Percentiles rank a stretch among this genome's conserved stretches.
Conservation (phyloP, 2,888 invertebrate species). For the Ochropleura plecta region DNA sequence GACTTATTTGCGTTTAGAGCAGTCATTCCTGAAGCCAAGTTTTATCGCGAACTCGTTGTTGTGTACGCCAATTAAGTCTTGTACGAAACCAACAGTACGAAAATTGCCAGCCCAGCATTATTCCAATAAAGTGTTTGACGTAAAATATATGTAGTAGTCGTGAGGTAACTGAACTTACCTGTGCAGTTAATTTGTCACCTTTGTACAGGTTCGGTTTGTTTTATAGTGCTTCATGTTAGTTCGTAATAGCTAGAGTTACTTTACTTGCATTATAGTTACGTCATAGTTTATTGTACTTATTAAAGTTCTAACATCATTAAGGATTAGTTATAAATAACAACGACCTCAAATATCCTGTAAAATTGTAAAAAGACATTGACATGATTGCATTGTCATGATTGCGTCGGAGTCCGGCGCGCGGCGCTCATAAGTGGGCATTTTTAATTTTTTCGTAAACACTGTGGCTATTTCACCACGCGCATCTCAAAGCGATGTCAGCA, state of each 20-base stretch:
- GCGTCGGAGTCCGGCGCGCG: too few relatives aligned
- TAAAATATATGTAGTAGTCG: slow-evolving; percentile 1
- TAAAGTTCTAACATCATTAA: background rate
- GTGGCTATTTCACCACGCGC: too few relatives aligned
- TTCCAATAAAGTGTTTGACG: slow-evolving; percentile 4
- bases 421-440: background rate
- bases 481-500: too few relatives aligned
- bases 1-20: slow-evolving; percentile 28
- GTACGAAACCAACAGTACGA: slow-evolving; percentile 3
- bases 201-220: slow-evolving; percentile 9
- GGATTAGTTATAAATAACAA: background rate
- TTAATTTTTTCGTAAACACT: background rate
- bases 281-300: too few relatives aligned
- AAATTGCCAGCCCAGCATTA: slow-evolving; percentile 6
- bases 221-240: background rate
- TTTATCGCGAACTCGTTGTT: slow-evolving; percentile 29
- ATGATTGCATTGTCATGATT: background rate
- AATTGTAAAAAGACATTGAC: background rate
- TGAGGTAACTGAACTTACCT: background rate
- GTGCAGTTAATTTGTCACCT: slow-evolving; percentile 14
- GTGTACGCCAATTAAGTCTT: slow-evolving; percentile 11
- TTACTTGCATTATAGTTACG: background rate
- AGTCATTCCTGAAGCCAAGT: slow-evolving; percentile 27
- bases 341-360: background rate
- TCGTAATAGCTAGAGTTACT: background rate